Evolutionary conservation across 2,113 vertebrate species (phyloP), one percentile per base, ranked within the genome.

Genomic region (Ammodytes dubius): DNA sequence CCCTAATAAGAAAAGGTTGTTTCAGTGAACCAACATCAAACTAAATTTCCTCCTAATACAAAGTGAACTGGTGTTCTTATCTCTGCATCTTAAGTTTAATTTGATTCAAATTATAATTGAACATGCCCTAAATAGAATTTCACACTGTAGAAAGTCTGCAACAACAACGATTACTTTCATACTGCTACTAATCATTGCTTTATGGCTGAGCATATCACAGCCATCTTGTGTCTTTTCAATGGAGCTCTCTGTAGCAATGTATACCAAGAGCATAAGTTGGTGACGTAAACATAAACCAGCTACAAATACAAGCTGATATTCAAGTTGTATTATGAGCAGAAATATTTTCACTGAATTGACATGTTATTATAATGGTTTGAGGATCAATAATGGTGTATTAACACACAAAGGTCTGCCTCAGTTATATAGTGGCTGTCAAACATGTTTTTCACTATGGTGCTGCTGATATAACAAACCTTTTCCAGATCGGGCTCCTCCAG

Each of bases 401-500:
- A 7, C 27, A 19, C 27, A 14, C 6, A 35, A 17, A 53, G 45
- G n/a, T 17, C 14, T 11, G 42, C 27, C 42, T 45, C 19, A 39
- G n/a, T 17, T n/a, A 11, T 13, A 50, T 2, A 19, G 12, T 5
- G 5, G 39, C 42, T 40, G 27, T 59, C 39, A 67, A 65, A 42
- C 1, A 27, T 45, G 46, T 12, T 42, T 39, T 13, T 40, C 3
- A n/a, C 9, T 57, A 43, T 1, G 11, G 43, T 19, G 15, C 60
- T 19, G 15, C 60, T 27, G 10, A 9, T 3, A 40, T n/a, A 17
- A 53, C 71, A 64, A 89, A 98, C 98, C 95, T 99, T 99, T 83
- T 99, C 98, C 0, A 99, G 94, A 83, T 99, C 98, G 2, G 98
- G 97, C 87, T 99, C 98, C 74, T 97, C 97, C 84, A 99, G 93